Base-by-base conservation (phyloP, 2,113 vertebrate genomes). In the Solea senegalensis region DNA sequence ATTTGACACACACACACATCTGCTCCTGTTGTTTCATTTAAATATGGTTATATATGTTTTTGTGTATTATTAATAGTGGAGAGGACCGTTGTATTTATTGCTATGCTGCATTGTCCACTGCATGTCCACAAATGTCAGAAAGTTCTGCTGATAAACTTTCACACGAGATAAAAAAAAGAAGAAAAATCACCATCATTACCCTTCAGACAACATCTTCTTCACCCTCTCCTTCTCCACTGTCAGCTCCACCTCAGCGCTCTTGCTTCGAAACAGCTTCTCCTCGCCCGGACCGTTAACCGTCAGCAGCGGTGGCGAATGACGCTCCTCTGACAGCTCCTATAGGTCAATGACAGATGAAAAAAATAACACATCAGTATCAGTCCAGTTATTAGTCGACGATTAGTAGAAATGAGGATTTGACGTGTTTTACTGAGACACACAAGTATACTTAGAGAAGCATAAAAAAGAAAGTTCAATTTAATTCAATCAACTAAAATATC, bases 151-250 rank as follows among this genome's bases (percentile, higher is more conserved):
- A 45, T 10, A 9, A 45, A 13, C 12, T 45, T 45, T 9, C 44
- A 9, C 44, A 48, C 11, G 12, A 21, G 21, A 11, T 14, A 48
- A 12, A 45, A 10, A n/a, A 58, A 8, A 48, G 10, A 13, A 64
- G 54, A 45, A 61, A 56, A 59, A 40, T 43, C 26, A 12, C 41
- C 2, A 14, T 4, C 21, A 21, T 93, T 89, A 94, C 97, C 97
- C 97, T 90, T 99, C 96, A 0, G 97, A 98, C 43, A 96, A 87
- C 95, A 98, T 97, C 93, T 98, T 98, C 91, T 96, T 97, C 51
- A 99, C 94, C 52, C 94, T 81, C 85, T 99, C 96, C 52, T 96
- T 95, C 82, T 98, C 96, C 0, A 90, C 89, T 0, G 91, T 91
- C 9, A 95, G 92, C 60, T 97, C 95, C 51, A 95, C 92, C 0